Percentiles rank a stretch among this genome's conserved stretches.
Evolutionary conservation across 2,797 vertebrate genomes (phyloP).

Genomic region (Ptychobarbus kaznakovi): DNA sequence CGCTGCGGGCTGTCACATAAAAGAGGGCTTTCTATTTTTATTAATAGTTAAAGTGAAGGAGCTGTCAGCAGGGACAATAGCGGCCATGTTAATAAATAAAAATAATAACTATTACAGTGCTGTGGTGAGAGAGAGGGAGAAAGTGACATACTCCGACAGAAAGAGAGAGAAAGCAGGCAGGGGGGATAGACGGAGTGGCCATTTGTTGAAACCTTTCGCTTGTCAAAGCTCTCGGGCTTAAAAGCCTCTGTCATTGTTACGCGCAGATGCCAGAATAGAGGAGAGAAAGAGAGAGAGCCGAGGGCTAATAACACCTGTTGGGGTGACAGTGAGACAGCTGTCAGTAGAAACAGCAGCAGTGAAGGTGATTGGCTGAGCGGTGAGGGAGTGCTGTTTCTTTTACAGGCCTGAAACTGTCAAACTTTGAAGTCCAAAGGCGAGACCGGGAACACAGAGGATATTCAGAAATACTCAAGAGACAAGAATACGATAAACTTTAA

Average conservation of each 20-base stretch:
- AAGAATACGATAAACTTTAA: conserved; percentile 21
- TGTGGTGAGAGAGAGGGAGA: conserved; percentile 59
- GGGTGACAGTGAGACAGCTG: conserved; percentile 89
- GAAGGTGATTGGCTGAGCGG: conserved; percentile 39
- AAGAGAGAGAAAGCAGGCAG: conserved; percentile 78
- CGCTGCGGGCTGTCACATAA: conserved; percentile 73
- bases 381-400: not conserved
- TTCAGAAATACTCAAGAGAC: conserved; percentile 10
- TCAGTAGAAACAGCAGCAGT: conserved; percentile 68
- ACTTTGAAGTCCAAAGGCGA: conserved; percentile 20
- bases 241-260: conserved; percentile 91
- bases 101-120: conserved; percentile 82
- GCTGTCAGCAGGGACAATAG: conserved; percentile 82
- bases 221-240: conserved; percentile 92
- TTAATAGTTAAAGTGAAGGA: conserved; percentile 92
- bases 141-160: conserved; percentile 62
- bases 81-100: conserved; percentile 91
- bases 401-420: conserved; percentile 13
- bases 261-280: conserved; percentile 49
- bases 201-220: conserved; percentile 93
- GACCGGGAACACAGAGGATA: not conserved
- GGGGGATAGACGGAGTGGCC: conserved; percentile 76
- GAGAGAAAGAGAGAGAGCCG: conserved; percentile 62
- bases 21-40: conserved; percentile 79
- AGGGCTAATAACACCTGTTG: conserved; percentile 91